phyloP scores from a whole-genome alignment of 1,140 invertebrate genomes.

The Apis mellifera region DNA sequence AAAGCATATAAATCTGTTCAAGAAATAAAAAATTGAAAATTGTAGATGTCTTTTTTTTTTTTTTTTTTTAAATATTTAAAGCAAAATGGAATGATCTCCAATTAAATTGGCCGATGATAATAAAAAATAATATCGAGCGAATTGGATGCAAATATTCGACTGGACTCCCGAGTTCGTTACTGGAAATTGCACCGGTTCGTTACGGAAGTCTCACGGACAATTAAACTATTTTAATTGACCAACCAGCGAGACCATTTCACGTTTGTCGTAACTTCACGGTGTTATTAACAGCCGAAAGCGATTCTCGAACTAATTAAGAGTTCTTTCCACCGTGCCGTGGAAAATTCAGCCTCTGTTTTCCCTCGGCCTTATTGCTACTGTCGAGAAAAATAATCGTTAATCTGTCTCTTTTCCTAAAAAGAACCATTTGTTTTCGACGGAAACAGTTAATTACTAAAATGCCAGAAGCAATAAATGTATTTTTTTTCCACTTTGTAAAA shows the following conservation, averaged over 20 bases:
- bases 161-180: slow-evolving; percentile 36
- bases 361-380: no score
- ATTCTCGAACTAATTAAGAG: slow-evolving; percentile 44
- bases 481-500: neutral
- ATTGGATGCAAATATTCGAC: slow-evolving; percentile 23
- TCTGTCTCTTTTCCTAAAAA: neutral
- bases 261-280: slow-evolving; percentile 32
- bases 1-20: no score
- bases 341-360: slow-evolving; percentile 6
- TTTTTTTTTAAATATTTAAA: neutral
- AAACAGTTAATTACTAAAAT: neutral
- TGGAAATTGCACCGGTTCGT: slow-evolving; percentile 34
- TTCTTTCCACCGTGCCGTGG: neutral
- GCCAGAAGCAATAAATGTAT: neutral
- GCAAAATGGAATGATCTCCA: neutral
- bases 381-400: neutral
- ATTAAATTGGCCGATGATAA: slow-evolving; percentile 10
- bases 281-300: slow-evolving; percentile 35
- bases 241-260: slow-evolving; percentile 21
- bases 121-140: neutral
- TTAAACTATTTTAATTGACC: slow-evolving; percentile 46
- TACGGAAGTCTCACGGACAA: slow-evolving; percentile 35
- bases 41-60: neutral
- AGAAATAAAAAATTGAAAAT: no score
- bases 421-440: neutral